phyloP scores from a whole-genome alignment of 1,140 invertebrate genomes.

The Ptiloglossa arizonensis region DNA sequence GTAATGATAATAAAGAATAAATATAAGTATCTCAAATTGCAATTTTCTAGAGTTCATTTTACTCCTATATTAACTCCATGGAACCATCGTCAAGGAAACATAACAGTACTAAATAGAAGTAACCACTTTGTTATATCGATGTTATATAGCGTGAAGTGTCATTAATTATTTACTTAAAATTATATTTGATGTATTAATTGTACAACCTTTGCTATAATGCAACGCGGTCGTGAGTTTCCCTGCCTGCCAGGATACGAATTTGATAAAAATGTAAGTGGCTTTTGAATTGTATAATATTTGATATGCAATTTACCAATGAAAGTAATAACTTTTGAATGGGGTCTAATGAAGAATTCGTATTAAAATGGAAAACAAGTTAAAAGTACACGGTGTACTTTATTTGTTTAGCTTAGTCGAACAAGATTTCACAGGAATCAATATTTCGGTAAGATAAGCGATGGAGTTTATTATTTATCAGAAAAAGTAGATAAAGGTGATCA shows the following conservation, averaged over 20 bases:
- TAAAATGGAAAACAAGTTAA: conserved; percentile 14
- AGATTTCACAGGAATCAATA: conserved; percentile 82
- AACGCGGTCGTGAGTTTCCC: conserved; percentile 75
- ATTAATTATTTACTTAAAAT: not conserved
- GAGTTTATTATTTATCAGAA: conserved; percentile 82
- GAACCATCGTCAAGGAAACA: conserved; percentile 60
- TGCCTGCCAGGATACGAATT: conserved; percentile 82
- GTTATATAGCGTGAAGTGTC: not conserved
- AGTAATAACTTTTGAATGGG: not conserved
- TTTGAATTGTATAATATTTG: not conserved
- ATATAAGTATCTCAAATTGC: conserved; percentile 27
- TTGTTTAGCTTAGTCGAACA: conserved; percentile 81
- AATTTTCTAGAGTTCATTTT: not conserved
- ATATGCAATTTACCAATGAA: not conserved
- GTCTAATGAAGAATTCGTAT: not conserved
- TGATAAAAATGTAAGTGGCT: conserved; percentile 79
- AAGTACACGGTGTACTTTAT: not conserved
- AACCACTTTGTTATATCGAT: not conserved
- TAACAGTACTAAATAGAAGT: conserved; percentile 15
- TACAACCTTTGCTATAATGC: conserved; percentile 56
- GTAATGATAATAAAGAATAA: conserved; percentile 63
- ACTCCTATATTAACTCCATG: not conserved
- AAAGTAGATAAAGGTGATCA: conserved; percentile 71
- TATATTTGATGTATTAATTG: conserved; percentile 23
- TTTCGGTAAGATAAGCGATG: conserved; percentile 82